These are phyloP conservation scores for Donacobius atricapilla DNA, from an alignment of 2,113 vertebrate species.

Conservation along the genomic window DNA sequence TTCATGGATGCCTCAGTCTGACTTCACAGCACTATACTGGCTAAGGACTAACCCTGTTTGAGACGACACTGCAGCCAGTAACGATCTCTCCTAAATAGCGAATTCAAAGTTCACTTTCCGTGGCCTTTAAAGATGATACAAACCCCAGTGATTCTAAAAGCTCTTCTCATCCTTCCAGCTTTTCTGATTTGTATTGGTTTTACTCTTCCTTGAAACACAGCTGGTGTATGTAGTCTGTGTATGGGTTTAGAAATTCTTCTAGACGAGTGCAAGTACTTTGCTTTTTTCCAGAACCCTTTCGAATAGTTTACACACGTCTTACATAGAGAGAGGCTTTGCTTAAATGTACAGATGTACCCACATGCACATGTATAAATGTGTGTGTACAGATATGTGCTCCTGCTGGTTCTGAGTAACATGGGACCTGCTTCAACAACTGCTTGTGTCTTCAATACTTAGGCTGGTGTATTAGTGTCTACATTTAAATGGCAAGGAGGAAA, in stretches of 20 bases:
- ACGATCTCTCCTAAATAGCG: neutral
- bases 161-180: neutral
- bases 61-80: slow-evolving; percentile 14
- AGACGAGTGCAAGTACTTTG: neutral
- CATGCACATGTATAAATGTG: neutral
- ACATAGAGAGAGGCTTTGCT: neutral
- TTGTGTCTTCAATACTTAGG: neutral
- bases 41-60: slow-evolving; percentile 2
- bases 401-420: neutral
- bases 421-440: neutral
- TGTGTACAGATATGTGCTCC: neutral
- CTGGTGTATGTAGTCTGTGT: neutral
- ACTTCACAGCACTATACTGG: neutral
- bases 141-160: neutral
- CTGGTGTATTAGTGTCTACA: neutral
- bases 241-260: neutral
- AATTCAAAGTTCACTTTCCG: neutral
- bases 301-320: neutral
- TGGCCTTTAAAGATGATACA: neutral
- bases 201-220: neutral
- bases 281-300: neutral
- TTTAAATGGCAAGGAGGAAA: neutral
- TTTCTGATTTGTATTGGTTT: neutral
- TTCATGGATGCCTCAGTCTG: neutral
- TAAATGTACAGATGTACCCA: neutral